Evolutionary conservation across 2,113 vertebrate genomes (phyloP), one percentile per base, ranked within the genome.

Genomic region (Canis aureus): DNA sequence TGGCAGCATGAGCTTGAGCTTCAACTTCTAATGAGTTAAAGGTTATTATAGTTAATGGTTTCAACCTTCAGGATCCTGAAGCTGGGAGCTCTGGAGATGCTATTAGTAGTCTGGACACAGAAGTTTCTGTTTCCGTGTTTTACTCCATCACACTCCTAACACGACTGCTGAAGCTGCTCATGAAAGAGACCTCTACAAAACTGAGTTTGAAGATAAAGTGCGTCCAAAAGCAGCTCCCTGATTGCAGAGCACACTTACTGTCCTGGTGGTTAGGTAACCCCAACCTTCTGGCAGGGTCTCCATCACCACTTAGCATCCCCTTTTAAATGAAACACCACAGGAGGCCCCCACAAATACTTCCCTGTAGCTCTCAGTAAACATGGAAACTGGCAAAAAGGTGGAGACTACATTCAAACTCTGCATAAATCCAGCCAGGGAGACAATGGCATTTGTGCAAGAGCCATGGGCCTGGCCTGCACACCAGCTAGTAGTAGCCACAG

Each of bases 231-330:
- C 17, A 57, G 71, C 71, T 35, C 8, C 69, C 1, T 1, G 8
- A 6, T 11, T 2, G 2, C 16, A 27, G 22, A 49, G 60, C 55
- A 49, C 49, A 59, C 13, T 4, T 0, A 1, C 60, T 4, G 2
- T 11, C 6, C 15, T 0, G 43, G 4, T 23, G 0, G 11, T 6
- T 5, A 8, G 4, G 4, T 2, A 25, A 35, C 3, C 27, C 2
- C 3, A 0, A 11, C 17, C 22, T 66, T 11, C 55, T 12, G 11
- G 20, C 22, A 81, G 95, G 94, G 82, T 92, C 66, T 78, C 71
- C 64, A 78, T 91, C 97, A 91, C 98, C 98, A 98, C 53, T 97
- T 98, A 96, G 94, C 0, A 97, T 64, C 79, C 59, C 93, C 51
- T 35, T n/a, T 6, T 12, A 38, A 22, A 49, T 5, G 86, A n/a